phyloP scores from a whole-genome alignment of 2,888 invertebrate genomes.

The Dichetophora obliterata region DNA sequence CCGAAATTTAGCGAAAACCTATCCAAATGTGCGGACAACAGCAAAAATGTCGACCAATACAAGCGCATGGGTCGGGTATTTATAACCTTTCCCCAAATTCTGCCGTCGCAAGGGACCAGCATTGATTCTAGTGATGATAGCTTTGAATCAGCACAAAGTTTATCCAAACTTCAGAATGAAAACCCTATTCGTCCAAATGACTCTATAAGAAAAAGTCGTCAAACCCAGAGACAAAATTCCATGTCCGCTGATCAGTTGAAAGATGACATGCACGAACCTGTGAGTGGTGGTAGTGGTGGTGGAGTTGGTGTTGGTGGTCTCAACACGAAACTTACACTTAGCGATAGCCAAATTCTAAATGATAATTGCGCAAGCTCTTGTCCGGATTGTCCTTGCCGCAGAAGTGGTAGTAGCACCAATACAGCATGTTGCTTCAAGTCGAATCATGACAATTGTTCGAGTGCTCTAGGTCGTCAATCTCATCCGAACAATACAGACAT shows the following conservation, averaged over 20 bases:
- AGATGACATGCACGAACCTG: conserved; percentile 61
- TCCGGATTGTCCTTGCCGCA: conserved; percentile 64
- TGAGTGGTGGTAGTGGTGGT: conserved; percentile 43
- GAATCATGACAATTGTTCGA: conserved; percentile 58
- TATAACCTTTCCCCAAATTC: conserved; percentile 67
- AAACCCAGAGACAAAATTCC: conserved; percentile 63
- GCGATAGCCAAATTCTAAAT: conserved; percentile 67
- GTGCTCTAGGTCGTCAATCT: conserved; percentile 43
- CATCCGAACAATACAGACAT: conserved; percentile 41
- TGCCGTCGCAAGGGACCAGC: conserved; percentile 38
- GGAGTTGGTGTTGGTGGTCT: conserved; percentile 40
- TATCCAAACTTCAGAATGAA: conserved; percentile 46
- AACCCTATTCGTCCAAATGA: not conserved
- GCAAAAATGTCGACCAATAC: conserved; percentile 73
- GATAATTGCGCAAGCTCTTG: conserved; percentile 63
- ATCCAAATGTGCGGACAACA: conserved; percentile 77
- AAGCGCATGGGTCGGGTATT: conserved; percentile 72
- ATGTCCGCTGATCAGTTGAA: conserved; percentile 74
- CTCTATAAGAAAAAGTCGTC: not conserved
- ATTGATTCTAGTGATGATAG: conserved; percentile 57
- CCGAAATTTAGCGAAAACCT: conserved; percentile 77
- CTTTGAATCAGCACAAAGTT: conserved; percentile 62
- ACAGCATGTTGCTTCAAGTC: conserved; percentile 59
- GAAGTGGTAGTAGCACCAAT: conserved; percentile 45
- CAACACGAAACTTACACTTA: conserved; percentile 67